Percentiles rank a stretch among this genome's conserved stretches.
Evolutionary conservation across 2,888 invertebrate genomes (phyloP).

Genomic region (Acrobasis suavella): DNA sequence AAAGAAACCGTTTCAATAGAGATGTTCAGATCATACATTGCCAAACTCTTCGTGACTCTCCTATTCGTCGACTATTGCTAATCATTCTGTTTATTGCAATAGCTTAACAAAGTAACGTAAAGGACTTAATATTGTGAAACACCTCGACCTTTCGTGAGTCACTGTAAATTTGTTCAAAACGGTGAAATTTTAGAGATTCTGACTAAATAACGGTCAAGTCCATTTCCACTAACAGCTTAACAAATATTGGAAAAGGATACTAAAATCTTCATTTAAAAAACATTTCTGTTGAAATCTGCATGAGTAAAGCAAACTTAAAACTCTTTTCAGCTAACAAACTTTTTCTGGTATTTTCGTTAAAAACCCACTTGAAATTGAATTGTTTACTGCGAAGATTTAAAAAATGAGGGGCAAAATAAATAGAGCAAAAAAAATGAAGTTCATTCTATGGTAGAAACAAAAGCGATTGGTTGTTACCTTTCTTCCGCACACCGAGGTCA

Average conservation of each 20-base stretch:
- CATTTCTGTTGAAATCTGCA: background rate
- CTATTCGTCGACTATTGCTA: constrained; percentile 58
- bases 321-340: background rate
- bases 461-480: constrained; percentile 67
- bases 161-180: constrained; percentile 24
- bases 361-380: background rate
- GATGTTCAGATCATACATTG: constrained; percentile 39
- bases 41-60: constrained; percentile 52
- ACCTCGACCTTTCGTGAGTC: constrained; percentile 24
- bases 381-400: constrained; percentile 32
- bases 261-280: constrained; percentile 14
- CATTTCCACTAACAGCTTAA: constrained; percentile 9
- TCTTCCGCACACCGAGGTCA: constrained; percentile 77
- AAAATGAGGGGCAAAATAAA: constrained; percentile 45
- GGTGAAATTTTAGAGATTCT: constrained; percentile 20
- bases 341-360: background rate
- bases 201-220: constrained; percentile 20
- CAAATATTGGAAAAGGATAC: constrained; percentile 19
- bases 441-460: constrained; percentile 61
- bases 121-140: constrained; percentile 23
- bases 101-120: constrained; percentile 31
- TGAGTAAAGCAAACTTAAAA: background rate
- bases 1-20: constrained; percentile 39
- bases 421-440: constrained; percentile 50
- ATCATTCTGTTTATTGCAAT: constrained; percentile 59